Percentiles rank a stretch among this genome's conserved stretches.
Evolutionary conservation across 2,888 invertebrate species (phyloP).

Genomic region (Periphyllus acericola): DNA sequence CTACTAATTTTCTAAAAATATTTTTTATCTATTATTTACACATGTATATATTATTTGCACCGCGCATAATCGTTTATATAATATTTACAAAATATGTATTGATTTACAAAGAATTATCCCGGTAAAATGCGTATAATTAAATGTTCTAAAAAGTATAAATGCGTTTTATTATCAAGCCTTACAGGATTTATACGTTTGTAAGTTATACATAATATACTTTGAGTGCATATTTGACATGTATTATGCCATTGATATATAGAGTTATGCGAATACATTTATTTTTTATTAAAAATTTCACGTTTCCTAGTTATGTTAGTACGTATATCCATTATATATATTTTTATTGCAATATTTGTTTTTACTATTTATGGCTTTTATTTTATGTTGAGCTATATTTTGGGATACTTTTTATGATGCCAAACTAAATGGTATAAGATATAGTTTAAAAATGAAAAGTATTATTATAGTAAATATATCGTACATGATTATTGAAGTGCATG

Average conservation of each 20-base stretch:
- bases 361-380: not conserved
- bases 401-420: not conserved
- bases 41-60: no score
- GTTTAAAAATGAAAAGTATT: conserved; percentile 17
- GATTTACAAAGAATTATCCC: no score
- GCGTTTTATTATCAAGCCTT: not conserved
- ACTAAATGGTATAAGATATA: not conserved
- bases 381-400: not conserved
- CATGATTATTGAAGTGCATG: not conserved
- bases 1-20: no score
- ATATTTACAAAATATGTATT: no score
- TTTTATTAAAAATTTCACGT: conserved; percentile 9
- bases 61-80: no score
- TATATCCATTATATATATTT: not conserved
- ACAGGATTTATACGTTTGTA: not conserved
- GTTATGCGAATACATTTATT: not conserved
- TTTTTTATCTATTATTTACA: no score
- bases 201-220: not conserved
- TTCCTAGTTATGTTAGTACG: not conserved
- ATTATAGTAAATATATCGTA: not conserved
- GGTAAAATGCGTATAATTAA: not conserved
- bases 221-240: not conserved
- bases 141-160: not conserved
- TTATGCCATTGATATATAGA: not conserved
- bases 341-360: not conserved